A percentile compares a stretch with the other conserved stretches of the same genome.
These are phyloP conservation scores for Allacma fusca DNA, from an alignment of 2,888 invertebrate genomes.

Conservation along the genomic window DNA sequence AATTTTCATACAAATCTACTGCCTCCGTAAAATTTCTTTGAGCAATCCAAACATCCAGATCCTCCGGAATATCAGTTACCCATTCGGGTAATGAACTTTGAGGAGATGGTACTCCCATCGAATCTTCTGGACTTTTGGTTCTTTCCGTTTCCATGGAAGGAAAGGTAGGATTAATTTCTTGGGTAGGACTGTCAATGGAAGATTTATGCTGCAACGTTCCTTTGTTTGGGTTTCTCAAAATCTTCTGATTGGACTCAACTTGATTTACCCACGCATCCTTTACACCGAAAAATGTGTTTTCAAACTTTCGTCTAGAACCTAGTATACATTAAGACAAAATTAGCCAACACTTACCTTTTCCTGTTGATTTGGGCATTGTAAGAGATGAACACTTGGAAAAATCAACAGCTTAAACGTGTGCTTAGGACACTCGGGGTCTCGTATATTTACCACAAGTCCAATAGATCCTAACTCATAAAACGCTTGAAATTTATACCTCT, in stretches of 20 bases:
- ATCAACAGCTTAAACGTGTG: slow-evolving; percentile 93
- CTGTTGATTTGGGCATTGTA: slow-evolving; percentile 61
- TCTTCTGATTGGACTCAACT: slow-evolving; percentile 59
- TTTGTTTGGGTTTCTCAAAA: slow-evolving; percentile 58
- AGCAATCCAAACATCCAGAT: slow-evolving; percentile 92
- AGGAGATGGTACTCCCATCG: slow-evolving; percentile 48
- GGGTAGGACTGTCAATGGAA: slow-evolving; percentile 63
- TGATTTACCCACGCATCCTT: slow-evolving; percentile 60
- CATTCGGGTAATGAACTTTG: slow-evolving; percentile 72
- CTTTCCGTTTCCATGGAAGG: slow-evolving; percentile 63
- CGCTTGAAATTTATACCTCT: slow-evolving; percentile 83
- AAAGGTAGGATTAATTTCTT: slow-evolving; percentile 66
- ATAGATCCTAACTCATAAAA: slow-evolving; percentile 86
- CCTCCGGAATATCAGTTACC: slow-evolving; percentile 90
- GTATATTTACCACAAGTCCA: slow-evolving; percentile 87
- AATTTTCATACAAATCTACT: slow-evolving; percentile 67
- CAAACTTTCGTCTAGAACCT: too few relatives aligned
- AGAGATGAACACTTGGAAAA: slow-evolving; percentile 71
- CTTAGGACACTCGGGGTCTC: slow-evolving; percentile 87
- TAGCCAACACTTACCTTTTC: slow-evolving; percentile 61
- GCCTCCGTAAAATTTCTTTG: slow-evolving; percentile 96
- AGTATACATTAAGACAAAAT: too few relatives aligned
- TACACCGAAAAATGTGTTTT: not conserved
- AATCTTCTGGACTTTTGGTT: slow-evolving; percentile 60
- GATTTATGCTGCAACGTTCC: slow-evolving; percentile 36